Conservation (phyloP, 2,797 vertebrate genomes). For the Cynodonichthys magdalenae region DNA sequence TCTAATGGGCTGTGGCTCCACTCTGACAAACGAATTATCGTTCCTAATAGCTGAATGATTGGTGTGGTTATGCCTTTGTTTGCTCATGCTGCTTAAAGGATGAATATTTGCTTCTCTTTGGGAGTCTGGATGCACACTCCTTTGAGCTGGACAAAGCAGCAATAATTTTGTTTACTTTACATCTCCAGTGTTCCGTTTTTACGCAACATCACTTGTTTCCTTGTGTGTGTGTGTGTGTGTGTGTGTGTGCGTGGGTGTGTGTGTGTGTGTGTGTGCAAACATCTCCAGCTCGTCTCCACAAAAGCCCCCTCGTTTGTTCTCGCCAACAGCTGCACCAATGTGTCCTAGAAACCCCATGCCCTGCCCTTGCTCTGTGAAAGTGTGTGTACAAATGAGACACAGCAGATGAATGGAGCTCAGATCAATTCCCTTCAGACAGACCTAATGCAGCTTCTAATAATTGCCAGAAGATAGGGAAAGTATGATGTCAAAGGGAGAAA, state of each 20-base stretch:
- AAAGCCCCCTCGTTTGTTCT: constrained; percentile 38
- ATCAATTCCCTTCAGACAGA: constrained; percentile 78
- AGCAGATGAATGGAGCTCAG: constrained; percentile 79
- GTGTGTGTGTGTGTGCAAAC: constrained; percentile 12
- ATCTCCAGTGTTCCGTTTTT: constrained; percentile 11
- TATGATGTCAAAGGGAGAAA: constrained; percentile 64
- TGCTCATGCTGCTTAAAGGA: constrained; percentile 25
- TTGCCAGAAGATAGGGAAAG: constrained; percentile 73
- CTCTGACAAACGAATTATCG: constrained; percentile 53
- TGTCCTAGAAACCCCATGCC: constrained; percentile 67
- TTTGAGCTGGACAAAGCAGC: constrained; percentile 31
- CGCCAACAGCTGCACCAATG: constrained; percentile 49
- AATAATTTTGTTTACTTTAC: constrained; percentile 40
- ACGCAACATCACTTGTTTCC: not conserved
- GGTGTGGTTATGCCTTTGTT: constrained; percentile 15
- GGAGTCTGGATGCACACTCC: constrained; percentile 38
- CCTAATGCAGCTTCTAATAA: constrained; percentile 80
- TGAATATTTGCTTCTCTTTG: constrained; percentile 49
- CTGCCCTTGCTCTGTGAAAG: constrained; percentile 49
- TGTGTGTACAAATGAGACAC: constrained; percentile 64
- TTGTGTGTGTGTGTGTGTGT: constrained; percentile 12
- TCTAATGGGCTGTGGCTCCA: constrained; percentile 25
- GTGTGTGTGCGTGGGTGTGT: no score
- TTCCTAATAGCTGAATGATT: constrained; percentile 43
- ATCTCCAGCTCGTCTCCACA: constrained; percentile 39